Base-by-base conservation (phyloP, 1,140 invertebrate species). In the Formica exsecta region DNA sequence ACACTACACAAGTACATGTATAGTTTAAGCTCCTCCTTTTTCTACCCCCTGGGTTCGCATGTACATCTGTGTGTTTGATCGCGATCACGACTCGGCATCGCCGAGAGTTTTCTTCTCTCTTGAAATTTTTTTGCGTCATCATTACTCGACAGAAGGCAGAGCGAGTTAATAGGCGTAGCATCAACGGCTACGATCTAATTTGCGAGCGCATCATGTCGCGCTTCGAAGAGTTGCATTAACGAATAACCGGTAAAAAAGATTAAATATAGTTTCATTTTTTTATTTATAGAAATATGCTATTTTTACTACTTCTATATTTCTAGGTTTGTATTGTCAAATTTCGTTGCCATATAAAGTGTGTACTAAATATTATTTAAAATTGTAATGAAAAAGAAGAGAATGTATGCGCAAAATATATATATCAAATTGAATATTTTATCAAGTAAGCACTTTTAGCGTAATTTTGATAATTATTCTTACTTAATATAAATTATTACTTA, bases 91-190 rank as follows among this genome's bases (percentile, higher is more conserved):
- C 48, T 22, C 13, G 36, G 13, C 48, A 44, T 54, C 76, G 76
- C 44, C 62, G n/a, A 68, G n/a, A 68, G 44, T 80, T 80, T 68
- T 70, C 62, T 57, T 68, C 22, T 70, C 36, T 57, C 32, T 41
- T 68, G 32, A 38, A 68, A 68, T 22, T 68, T 80, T 79, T 80
- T 80, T 80, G 65, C 22, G 36, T 79, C 44, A 54, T 68, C 51
- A 22, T 22, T 70, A 70, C 77, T 57, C 48, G 36, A 70, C n/a
- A 32, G 32, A 51, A 54, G n/a, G 32, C 48, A 57, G 48, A 51
- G 32, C 64, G 64, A 70, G 36, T 80, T 80, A 80, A 80, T 80
- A 80, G 77, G 65, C 77, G 77, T 80, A 80, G 64, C 64, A 16
- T 51, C 48, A 80, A 36, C 8, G 38, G 44, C 44, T 70, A 36